Base-by-base conservation (phyloP, 2,113 vertebrate genomes). In the Phrynocephalus versicolor region DNA sequence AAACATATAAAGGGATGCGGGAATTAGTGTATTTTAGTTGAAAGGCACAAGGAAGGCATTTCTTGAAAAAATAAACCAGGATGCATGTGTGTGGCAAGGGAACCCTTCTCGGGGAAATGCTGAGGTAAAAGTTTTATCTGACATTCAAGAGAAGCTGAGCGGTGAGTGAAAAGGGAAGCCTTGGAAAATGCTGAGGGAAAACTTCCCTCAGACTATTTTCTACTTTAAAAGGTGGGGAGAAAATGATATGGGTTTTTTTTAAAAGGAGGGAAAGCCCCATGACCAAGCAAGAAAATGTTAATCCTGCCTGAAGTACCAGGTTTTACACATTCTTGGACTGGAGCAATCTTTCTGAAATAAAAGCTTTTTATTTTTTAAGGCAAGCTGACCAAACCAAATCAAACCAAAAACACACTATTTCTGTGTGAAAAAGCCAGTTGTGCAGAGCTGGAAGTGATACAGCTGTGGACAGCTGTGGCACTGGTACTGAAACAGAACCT, bases 401-500 rank as follows among this genome's bases (percentile, higher is more conserved):
- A 57, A 25, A 55, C 72, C 30, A 33, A 37, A 8, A 73, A 41
- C 89, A 90, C 91, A 83, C 93, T 75, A 39, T 91, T 93, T 79
- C 92, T 93, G 79, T 87, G 89, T 88, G 93, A 90, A 91, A 83
- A 90, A 95, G 89, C 2, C 94, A 92, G 94, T 92, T 91, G 95
- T 87, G 92, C 6, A 78, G 92, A 90, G 92, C 94, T 92, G 94
- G 92, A 90, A 96, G 94, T 93, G 93, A 88, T 89, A 92, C 95
- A 96, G 95, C 96, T 96, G 95, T 74, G 91, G 89, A 78, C 95
- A 95, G 96, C 96, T 96, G 95, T 70, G 86, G 76, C 88, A 88
- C 95, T 94, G 92, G 93, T 90, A 87, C 90, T 86, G 93, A 90
- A 86, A 92, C 76, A 51, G 89, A 94, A 94, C 93, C 90, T 89